Base-by-base conservation (phyloP, 2,113 vertebrate species). In the Lycaon pictus region DNA sequence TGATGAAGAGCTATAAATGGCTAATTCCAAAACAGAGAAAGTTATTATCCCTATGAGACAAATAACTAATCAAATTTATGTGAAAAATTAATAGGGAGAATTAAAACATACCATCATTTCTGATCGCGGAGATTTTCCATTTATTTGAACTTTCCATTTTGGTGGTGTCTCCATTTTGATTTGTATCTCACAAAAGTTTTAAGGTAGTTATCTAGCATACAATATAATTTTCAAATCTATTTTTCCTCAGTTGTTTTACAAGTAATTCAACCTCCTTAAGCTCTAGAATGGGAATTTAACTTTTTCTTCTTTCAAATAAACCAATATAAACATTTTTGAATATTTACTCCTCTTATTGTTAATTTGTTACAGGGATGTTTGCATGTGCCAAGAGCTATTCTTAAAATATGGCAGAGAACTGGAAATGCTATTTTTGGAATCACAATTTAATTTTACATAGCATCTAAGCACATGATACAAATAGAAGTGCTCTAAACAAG, bases 51-150 rank as follows among this genome's bases (percentile, higher is more conserved):
- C 19, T 65, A 5, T 60, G 82, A 87, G 56, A 69, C 15, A 91
- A 77, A 91, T 65, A 96, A 93, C 62, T 37, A 94, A 69, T 79
- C 7, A 92, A 63, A 58, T 2, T 11, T 16, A 63, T 48, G 43
- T 25, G 55, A 90, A 96, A 97, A 56, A 0, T 27, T 13, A 94
- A 96, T 86, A 7, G 69, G 77, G 25, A 84, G 84, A 32, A 27
- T 91, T 81, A n/a, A 79, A 74, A 81, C 32, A 85, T 23, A 23
- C 11, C 17, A 82, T 92, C 10, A 9, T 72, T 37, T 87, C 37
- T 90, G 35, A 77, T 82, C 25, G 20, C 32, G 13, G 25, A 51
- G 43, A 55, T 35, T 90, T 93, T 19, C 5, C 15, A 74, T 62
- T 56, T 74, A 62, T 65, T 55, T 83, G 17, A 71, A 22, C 29